Evolutionary conservation across 2,797 vertebrate species (phyloP), one percentile per base, ranked within the genome.

Genomic region (Acrossocheilus wenchowensis): DNA sequence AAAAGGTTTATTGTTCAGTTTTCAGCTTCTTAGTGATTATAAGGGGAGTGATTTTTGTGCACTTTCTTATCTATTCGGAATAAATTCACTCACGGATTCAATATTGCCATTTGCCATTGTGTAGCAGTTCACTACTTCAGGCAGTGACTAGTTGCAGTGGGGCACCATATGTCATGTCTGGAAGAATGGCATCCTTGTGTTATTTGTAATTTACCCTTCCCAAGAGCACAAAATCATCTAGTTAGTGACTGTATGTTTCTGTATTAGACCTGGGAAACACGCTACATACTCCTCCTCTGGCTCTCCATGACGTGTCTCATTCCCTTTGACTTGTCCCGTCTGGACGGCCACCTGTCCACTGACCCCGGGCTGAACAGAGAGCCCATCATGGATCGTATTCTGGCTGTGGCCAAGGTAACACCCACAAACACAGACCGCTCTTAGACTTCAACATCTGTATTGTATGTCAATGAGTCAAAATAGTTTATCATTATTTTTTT

Each of bases 221-320:
- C 6, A 21, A 62, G 52, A 39, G 12, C 30, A 36, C 45, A 69
- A 39, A 68, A 26, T 62, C 1, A 21, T 57, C 3, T 57, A 14
- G 23, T 72, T 43, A 57, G 5, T 57, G 12, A 19, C 26, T 36
- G n/a, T 21, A 30, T 60, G 12, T 75, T 41, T 41, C 84, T 6
- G 34, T 89, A 83, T n/a, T 91, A 99, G 98, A 98, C 96, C 0
- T 99, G 98, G 98, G 96, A 98, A 88, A 98, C 97, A 0, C 97
- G 98, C 64, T 99, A 99, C 83, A 97, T 99, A 94, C 95, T 99
- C 41, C 84, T 99, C 0, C 81, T 99, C 71, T 99, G 98, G 98
- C 95, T 99, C 26, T 97, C 98, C 78, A 96, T 99, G 96, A 97
- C 96, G 21, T 99, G 97, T 91, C 95, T 99, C 87, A 98, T 99